Evolutionary conservation across 2,113 vertebrate species (phyloP).

Genomic region (Notiomystis cincta): DNA sequence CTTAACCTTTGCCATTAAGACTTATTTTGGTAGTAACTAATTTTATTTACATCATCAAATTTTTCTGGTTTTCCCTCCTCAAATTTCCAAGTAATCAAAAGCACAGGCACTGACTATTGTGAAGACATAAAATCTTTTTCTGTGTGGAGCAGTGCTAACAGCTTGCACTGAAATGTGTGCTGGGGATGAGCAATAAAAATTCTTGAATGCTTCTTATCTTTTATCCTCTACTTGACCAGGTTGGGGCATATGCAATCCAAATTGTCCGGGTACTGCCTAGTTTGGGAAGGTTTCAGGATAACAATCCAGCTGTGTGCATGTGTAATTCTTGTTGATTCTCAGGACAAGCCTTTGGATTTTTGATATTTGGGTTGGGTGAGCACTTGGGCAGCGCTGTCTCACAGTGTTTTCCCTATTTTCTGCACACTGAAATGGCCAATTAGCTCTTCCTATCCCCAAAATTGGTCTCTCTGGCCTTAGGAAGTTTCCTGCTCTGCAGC

Average conservation of each 20-base stretch:
- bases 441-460: neutral
- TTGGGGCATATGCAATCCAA: accelerated
- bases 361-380: neutral
- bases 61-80: neutral
- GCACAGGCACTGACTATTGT: neutral
- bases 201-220: neutral
- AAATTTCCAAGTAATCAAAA: neutral
- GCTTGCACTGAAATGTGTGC: neutral
- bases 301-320: accelerated
- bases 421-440: neutral
- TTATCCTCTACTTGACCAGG: neutral
- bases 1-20: neutral
- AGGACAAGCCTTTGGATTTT: neutral
- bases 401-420: neutral
- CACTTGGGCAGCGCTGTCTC: neutral
- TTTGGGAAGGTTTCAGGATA: neutral
- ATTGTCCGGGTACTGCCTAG: neutral
- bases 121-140: neutral
- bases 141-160: neutral
- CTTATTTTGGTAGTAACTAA: neutral
- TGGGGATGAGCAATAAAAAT: neutral
- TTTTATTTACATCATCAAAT: neutral
- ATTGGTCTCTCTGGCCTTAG: neutral
- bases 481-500: neutral
- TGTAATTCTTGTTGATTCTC: neutral